Base-by-base conservation (phyloP, 2,113 vertebrate species). In the Pollachius pollachius region DNA sequence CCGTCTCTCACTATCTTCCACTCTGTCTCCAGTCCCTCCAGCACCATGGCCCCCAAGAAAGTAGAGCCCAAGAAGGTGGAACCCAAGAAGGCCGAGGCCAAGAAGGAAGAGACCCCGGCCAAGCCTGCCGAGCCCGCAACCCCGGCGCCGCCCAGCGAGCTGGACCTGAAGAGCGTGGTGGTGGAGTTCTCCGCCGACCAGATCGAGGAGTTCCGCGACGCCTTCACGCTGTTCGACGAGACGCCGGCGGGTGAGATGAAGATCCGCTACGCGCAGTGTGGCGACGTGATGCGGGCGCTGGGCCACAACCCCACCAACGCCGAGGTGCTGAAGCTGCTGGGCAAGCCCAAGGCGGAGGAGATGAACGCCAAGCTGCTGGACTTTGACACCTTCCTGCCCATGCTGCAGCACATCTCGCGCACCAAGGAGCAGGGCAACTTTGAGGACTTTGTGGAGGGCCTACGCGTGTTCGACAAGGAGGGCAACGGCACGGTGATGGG, bases 231-330 rank as follows among this genome's bases (percentile, higher is more conserved):
- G 66, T 99, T 99, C 4, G 96, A 99, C 59, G 92, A 94, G 72
- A 98, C 96, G 0, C 91, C 95, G 0, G 18, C 81, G 0, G 96
- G 96, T 0, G 93, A 95, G 81, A 94, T 98, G 97, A 98, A 98
- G 92, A 97, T 99, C 85, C 90, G 86, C 19, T 97, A 89, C 0
- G 87, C 89, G 0, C 97, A 99, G 84, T 98, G 97, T 0, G 97
- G 97, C 0, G 97, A 99, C 0, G 94, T 99, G 23, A 91, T 99
- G 23, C 88, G 97, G 9, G 97, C 97, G 0, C 93, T 99, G 0
- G 97, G 97, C 5, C 96, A 99, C 91, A 99, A 99, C 86, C 97
- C 97, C 16, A 98, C 96, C 87, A 99, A 99, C 0, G 91, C 93
- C 0, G 97, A 99, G 23, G 97, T 99, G 23, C 82, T 97, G 74